Evolutionary conservation across 2,888 invertebrate genomes (phyloP).

Genomic region (Eilema caniola): DNA sequence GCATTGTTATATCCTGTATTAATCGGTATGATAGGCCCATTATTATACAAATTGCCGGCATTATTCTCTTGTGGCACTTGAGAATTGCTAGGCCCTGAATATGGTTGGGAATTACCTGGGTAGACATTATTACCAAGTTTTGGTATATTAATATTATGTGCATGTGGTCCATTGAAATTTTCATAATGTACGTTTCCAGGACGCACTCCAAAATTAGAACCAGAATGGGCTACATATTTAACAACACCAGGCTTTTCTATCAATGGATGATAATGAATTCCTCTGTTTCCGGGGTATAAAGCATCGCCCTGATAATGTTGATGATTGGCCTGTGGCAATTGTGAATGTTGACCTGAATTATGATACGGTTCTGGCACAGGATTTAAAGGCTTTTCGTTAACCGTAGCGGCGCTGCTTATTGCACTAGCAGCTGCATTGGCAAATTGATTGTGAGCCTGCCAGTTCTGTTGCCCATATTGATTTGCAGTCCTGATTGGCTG

Average conservation of each 20-base stretch:
- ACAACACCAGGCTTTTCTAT: slow-evolving; percentile 10
- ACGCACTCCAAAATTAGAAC: neutral
- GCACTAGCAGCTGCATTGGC: slow-evolving; percentile 1
- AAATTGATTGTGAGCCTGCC: slow-evolving; percentile 24
- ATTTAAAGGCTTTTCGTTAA: slow-evolving; percentile 11
- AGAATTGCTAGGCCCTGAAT: neutral
- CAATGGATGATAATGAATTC: slow-evolving; percentile 16
- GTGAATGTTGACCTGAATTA: slow-evolving; percentile 14
- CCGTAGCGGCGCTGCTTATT: neutral
- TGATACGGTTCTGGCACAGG: slow-evolving; percentile 21
- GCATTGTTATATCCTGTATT: slow-evolving; percentile 3
- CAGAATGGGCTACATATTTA: slow-evolving; percentile 14
- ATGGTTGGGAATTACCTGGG: neutral
- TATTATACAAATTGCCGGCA: neutral
- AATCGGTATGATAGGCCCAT: neutral
- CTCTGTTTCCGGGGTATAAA: neutral
- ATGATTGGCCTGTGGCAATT: neutral
- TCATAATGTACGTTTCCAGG: slow-evolving; percentile 11
- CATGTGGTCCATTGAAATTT: slow-evolving; percentile 11
- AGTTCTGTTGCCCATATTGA: slow-evolving; percentile 20
- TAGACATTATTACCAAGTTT: slow-evolving; percentile 1
- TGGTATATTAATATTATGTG: neutral
- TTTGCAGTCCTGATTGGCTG: slow-evolving; percentile 10
- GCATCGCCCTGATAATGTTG: slow-evolving; percentile 4
- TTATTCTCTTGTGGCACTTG: neutral